Percentiles rank a stretch among this genome's conserved stretches.
These are phyloP conservation scores for Muschampia plurimacula DNA, from an alignment of 2,888 invertebrate genomes.

Conservation along the genomic window DNA sequence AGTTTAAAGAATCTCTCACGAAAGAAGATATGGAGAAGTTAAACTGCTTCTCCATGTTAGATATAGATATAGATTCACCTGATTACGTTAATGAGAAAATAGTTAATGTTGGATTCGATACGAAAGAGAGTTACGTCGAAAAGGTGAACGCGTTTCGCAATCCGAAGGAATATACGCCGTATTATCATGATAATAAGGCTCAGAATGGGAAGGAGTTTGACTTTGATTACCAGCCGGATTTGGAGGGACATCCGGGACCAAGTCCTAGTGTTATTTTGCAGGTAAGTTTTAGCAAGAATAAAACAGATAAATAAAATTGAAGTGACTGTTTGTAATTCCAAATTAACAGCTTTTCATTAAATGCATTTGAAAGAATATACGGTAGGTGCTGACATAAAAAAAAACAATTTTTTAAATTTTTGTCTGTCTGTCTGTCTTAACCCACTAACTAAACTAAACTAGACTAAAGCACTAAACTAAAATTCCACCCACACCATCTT, in stretches of 20 bases:
- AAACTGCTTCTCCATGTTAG: slow-evolving; percentile 80
- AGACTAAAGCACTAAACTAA: too few species aligned
- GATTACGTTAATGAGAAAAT: slow-evolving; percentile 69
- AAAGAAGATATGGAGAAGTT: slow-evolving; percentile 62
- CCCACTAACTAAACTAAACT: too few species aligned
- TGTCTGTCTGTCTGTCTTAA: too few species aligned
- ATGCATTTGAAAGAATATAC: too few species aligned
- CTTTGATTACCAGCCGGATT: slow-evolving; percentile 94
- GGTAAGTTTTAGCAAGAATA: slow-evolving; percentile 56
- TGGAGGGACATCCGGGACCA: slow-evolving; percentile 94
- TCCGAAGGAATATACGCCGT: slow-evolving; percentile 58
- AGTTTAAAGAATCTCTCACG: slow-evolving; percentile 57
- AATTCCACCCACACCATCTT: too few species aligned
- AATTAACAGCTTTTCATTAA: too few species aligned
- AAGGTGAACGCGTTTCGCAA: slow-evolving; percentile 54
- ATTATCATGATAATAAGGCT: slow-evolving; percentile 62
- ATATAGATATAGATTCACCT: slow-evolving; percentile 70
- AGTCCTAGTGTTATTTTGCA: slow-evolving; percentile 97
- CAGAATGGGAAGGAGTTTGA: slow-evolving; percentile 86
- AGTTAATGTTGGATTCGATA: slow-evolving; percentile 71
- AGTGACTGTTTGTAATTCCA: too few species aligned
- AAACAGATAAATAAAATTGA: too few species aligned
- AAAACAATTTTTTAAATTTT: too few species aligned
- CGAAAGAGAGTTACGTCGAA: slow-evolving; percentile 60
- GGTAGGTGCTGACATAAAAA: too few species aligned